Base-by-base conservation (phyloP, 2,797 vertebrate genomes). In the Eremophila alpestris region DNA sequence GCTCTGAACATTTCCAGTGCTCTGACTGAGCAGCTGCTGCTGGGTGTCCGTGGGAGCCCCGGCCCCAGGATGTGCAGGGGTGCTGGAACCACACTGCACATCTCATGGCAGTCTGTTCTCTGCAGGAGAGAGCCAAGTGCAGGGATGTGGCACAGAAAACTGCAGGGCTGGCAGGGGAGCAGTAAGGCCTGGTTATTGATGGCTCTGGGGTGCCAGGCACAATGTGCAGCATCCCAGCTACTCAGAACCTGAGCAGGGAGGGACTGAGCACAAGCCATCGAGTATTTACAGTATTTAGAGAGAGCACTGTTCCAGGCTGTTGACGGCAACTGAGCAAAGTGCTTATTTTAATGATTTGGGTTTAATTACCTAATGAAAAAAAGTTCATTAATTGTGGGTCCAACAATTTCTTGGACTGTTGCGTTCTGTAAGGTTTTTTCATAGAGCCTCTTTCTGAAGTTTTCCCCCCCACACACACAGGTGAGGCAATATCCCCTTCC, bases 21-120 rank as follows among this genome's bases (percentile, higher is more conserved):
- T 70, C 7, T 0, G 1, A 5, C 21, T 20, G 41, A 32, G 34
- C 54, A 34, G 70, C 34, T 43, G 6, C 36, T 30, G 40, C 84
- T 14, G 45, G 9, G 20, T 32, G 48, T 10, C 10, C 22, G 41
- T 6, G 34, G 9, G 22, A 56, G 54, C 14, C n/a, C 63, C 0
- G 0, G 54, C 13, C 26, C 4, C 8, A 3, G 71, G 2, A 21
- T 49, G 27, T 0, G 0, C 22, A 9, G 24, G 29, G 29, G 1
- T 36, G 17, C 36, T 58, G 56, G 17, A 74, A 15, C 8, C 30
- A 11, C 27, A 2, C 14, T 2, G 12, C 38, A 7, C 41, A 8
- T 77, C 75, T 67, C 13, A 1, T 26, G 62, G 36, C 3, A 3
- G 7, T 32, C 27, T 65, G 13, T 38, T 65, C 24, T 45, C 20